A percentile compares a stretch with the other conserved stretches of the same genome.
These are phyloP conservation scores for Acanthosepion lycidas DNA, from an alignment of 2,888 invertebrate species.

Conservation along the genomic window DNA sequence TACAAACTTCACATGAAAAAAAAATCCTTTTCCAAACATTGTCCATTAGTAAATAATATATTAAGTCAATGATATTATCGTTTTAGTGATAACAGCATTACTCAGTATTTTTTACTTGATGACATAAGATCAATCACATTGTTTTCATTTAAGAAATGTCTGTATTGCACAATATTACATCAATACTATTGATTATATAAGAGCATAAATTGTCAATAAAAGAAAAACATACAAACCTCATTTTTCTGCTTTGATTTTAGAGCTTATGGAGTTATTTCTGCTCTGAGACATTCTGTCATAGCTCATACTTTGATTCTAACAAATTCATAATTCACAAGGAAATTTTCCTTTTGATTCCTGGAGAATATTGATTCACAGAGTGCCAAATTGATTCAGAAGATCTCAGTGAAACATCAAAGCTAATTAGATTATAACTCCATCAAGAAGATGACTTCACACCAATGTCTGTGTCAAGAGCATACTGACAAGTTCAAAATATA, in stretches of 20 bases:
- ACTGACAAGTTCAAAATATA: conserved; percentile 33
- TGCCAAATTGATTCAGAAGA: conserved; percentile 20
- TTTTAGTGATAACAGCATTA: neutral
- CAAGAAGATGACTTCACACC: conserved; percentile 1
- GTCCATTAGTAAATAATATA: neutral
- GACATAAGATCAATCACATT: neutral
- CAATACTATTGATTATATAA: neutral
- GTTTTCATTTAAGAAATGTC: neutral
- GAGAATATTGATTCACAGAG: conserved; percentile 7
- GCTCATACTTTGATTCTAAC: conserved; percentile 2
- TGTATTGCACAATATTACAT: neutral
- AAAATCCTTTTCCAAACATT: neutral
- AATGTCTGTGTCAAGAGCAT: conserved; percentile 3
- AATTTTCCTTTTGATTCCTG: conserved; percentile 9
- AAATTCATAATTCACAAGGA: conserved; percentile 33
- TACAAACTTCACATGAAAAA: neutral
- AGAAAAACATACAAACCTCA: neutral
- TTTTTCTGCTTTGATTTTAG: neutral
- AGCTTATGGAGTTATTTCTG: neutral
- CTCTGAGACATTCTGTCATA: neutral
- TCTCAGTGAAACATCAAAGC: conserved; percentile 33
- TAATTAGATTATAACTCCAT: conserved; percentile 20
- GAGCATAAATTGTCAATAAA: neutral
- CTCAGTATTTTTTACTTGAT: neutral
- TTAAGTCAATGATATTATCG: neutral